A percentile compares a stretch with the other conserved stretches of the same genome.
Evolutionary conservation across 2,797 vertebrate genomes (phyloP).

Genomic region (Helarctos malayanus): DNA sequence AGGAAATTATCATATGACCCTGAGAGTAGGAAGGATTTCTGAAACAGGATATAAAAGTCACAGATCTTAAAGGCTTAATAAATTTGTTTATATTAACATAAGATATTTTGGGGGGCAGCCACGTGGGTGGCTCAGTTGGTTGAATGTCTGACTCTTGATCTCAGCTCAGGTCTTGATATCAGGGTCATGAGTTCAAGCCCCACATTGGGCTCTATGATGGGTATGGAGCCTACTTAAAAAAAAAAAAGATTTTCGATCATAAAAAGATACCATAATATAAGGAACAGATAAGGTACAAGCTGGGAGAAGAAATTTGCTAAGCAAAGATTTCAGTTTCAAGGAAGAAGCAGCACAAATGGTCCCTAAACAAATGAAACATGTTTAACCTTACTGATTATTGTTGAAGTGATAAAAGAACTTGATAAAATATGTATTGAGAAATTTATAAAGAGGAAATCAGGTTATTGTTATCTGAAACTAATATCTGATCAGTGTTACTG

Average conservation of each 20-base stretch:
- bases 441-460: not conserved
- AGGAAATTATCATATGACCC: not conserved
- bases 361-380: not conserved
- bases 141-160: no score
- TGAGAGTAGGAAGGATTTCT: conserved; percentile 5
- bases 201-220: no score
- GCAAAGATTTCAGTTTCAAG: not conserved
- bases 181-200: no score
- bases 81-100: not conserved
- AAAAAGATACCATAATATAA: not conserved
- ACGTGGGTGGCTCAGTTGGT: no score
- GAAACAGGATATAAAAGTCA: not conserved
- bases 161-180: no score
- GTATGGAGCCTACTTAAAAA: no score
- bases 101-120: no score
- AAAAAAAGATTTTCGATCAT: not conserved
- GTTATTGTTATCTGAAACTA: not conserved
- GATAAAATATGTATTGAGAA: not conserved
- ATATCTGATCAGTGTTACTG: not conserved
- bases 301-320: not conserved
- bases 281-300: not conserved
- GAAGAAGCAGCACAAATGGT: not conserved
- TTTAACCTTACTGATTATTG: not conserved
- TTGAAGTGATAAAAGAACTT: not conserved
- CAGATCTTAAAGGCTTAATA: not conserved